Evolutionary conservation across 2,888 invertebrate genomes (phyloP), one percentile per base, ranked within the genome.

Genomic region (Tenthredo amoena): DNA sequence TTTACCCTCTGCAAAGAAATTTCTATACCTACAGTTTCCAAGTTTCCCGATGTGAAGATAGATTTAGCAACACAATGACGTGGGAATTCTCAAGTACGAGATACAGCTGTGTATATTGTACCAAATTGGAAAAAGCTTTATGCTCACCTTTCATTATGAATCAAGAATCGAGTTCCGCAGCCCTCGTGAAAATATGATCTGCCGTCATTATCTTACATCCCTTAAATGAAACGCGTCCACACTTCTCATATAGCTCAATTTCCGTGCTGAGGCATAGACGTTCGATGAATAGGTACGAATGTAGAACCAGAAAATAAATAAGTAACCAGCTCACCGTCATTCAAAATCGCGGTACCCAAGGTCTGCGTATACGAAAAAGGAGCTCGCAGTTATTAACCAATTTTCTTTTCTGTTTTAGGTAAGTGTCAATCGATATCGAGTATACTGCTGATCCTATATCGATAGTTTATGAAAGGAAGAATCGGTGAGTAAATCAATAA

Each of bases 151-250:
- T 7, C 18, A 71, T 26, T 10, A 10, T 50, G 26, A 77, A 77
- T 55, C 77, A 6, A 55, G 18, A 77, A 77, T 55, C 77, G 9
- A 43, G 43, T 43, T n/a, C 21, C 6, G 1, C 72, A 74, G 4
- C 21, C 43, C 26, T 40, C 43, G 72, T 43, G 71, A 37, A 76
- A 74, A 47, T 26, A 77, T 77, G 34, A 31, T 55, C 34, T 55
- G 2, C 55, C 55, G 77, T 50, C 55, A 77, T 77, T 77, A 77
- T 77, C 77, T 77, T 55, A 77, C 26, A 77, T n/a, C 74, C 74
- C 21, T 74, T 18, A 26, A 74, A 68, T 10, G 43, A 43, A 43
- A 43, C 74, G 10, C 26, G 40, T 43, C 74, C 21, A 18, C 43
- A 43, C 74, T 15, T 12, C 10, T 4, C 4, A 74, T 71, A 7